Conservation (phyloP, 2,888 invertebrate genomes). For the Xestobium rufovillosum region DNA sequence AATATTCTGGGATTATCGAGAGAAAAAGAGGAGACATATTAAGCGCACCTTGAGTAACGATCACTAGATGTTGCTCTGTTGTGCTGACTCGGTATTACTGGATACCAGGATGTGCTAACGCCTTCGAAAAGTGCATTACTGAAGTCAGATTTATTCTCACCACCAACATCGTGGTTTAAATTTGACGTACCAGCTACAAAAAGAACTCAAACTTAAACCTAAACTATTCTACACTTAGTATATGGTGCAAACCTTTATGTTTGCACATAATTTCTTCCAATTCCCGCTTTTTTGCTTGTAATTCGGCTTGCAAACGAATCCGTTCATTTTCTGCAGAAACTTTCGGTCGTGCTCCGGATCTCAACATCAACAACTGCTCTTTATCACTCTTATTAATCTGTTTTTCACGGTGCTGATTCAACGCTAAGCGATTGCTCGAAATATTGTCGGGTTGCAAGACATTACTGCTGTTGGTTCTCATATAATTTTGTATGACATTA, state of each 20-base stretch:
- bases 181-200: conserved; percentile 38
- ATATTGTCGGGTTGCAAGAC: no score
- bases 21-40: conserved; percentile 10
- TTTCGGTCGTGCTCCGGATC: not conserved
- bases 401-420: conserved; percentile 28
- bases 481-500: conserved; percentile 33
- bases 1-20: conserved; percentile 16
- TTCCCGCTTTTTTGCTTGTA: conserved; percentile 58
- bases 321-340: no score
- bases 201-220: conserved; percentile 6
- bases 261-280: conserved; percentile 60
- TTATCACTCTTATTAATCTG: conserved; percentile 36
- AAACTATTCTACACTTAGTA: not conserved
- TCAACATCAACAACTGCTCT: not conserved
- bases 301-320: conserved; percentile 45
- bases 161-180: conserved; percentile 42
- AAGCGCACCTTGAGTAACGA: conserved; percentile 34
- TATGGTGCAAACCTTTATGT: conserved; percentile 44
- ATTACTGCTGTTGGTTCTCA: conserved; percentile 17
- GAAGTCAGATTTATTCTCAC: conserved; percentile 39
- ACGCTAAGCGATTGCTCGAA: no score
- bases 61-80: conserved; percentile 32
- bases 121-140: conserved; percentile 29
- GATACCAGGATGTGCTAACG: conserved; percentile 29
- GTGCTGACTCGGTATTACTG: conserved; percentile 28